Base-by-base conservation (phyloP, 2,888 invertebrate genomes). In the Agonopterix alstromeriana region DNA sequence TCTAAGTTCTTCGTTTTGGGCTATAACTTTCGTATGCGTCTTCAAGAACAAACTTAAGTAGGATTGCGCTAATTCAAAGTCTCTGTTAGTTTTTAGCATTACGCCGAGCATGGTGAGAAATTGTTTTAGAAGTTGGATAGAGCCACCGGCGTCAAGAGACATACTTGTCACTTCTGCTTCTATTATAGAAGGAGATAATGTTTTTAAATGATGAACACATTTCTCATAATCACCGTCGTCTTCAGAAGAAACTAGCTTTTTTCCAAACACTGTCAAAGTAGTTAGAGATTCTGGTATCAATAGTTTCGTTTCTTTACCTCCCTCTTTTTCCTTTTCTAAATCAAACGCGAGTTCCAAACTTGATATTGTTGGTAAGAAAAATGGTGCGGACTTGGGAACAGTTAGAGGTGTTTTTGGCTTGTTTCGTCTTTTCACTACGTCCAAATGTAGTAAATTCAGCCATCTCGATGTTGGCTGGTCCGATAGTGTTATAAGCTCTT, bases 321-420 rank as follows among this genome's bases (percentile, higher is more conserved):
- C 63, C 9, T 70, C 73, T 35, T 83, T 80, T 0, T 81, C 77
- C 48, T 89, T 79, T 3, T 90, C 86, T 2, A 94, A 73, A 71
- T 95, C 95, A 75, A 98, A 98, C 71, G 94, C 93, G 5, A 96
- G 81, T 60, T 95, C 93, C 11, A 97, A 84, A 1, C 95, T 94
- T 0, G 96, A 92, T 49, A 98, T 90, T 0, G 98, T 98, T 0
- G 98, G 98, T 46, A 99, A 85, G 75, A 99, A 99, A 88, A 99
- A 99, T 0, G 99, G 99, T 0, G 98, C 98, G 0, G 94, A 92
- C 79, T 96, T 96, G 0, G 96, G 94, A 1, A 91, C 91, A 66
- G 96, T 96, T 0, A 94, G 91, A 0, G 95, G 92, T 46, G 94
- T 93, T 77, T 93, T 96, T 0, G 98, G 98, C 70, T 96, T 98